Evolutionary conservation across 2,113 vertebrate genomes (phyloP), one percentile per base, ranked within the genome.

Genomic region (Arenaria interpres): DNA sequence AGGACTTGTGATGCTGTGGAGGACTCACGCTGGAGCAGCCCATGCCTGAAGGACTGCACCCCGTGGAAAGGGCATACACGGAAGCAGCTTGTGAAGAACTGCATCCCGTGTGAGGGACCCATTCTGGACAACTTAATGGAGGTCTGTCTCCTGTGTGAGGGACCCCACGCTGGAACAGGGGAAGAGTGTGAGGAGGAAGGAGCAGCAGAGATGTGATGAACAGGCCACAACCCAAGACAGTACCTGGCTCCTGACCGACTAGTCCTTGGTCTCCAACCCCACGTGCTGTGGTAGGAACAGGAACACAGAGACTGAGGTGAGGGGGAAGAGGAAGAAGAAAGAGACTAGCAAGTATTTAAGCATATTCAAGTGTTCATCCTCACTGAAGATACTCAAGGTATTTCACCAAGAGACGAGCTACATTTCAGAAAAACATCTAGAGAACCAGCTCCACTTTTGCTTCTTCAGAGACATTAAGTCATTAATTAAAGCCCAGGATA

Each of bases 261-360:
- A 20, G 22, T 16, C 46, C 46, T 56, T 6, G 14, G 32, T 39
- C 19, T 25, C 39, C 57, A 69, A 27, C 4, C 32, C 39, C 51
- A 35, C 1, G 3, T 0, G 0, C 33, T 67, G 51, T 1, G 1
- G 15, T 14, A 9, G 15, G 45, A n/a, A 64, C 21, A 59, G 43
- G 12, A 85, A 17, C 39, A 69, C 11, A 68, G 43, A 68, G n/a
- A 37, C 30, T n/a, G 56, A 69, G 8, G 12, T 9, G 14, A 78
- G 20, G 10, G 15, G 82, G 7, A 19, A 75, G 12, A 81, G 9
- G 27, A 93, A 54, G 67, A 85, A 93, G 19, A 57, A 46, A 69
- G 1, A 7, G 14, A 14, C 8, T 32, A 64, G 37, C 13, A 88
- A 20, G 18, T 21, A 69, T 5, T 57, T 37, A 67, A 79, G 22